Evolutionary conservation across 2,113 vertebrate genomes (phyloP).

Genomic region (Caretta caretta): DNA sequence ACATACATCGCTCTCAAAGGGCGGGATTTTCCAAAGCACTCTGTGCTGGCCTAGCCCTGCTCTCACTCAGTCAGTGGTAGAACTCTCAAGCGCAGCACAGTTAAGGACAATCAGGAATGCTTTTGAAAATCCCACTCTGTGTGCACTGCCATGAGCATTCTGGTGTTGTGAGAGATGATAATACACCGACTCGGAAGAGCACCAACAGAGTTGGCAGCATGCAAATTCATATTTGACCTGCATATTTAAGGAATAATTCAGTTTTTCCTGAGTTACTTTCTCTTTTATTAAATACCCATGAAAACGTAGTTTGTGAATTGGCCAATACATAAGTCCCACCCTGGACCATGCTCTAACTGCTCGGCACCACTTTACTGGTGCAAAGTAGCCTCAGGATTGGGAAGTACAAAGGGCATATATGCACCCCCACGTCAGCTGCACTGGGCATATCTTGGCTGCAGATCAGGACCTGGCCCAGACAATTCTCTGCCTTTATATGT

Average conservation of each 20-base stretch:
- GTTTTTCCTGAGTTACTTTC: not conserved
- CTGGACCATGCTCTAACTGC: not conserved
- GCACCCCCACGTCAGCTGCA: not conserved
- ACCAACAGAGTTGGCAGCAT: fast-evolving
- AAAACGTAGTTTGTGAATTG: not conserved
- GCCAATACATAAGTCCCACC: not conserved
- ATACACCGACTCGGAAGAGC: not conserved
- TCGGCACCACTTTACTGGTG: not conserved
- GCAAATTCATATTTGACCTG: not conserved
- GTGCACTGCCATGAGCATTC: not conserved
- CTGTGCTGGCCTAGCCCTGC: not conserved
- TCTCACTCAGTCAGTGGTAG: not conserved
- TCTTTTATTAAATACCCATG: not conserved
- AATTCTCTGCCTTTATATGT: not conserved
- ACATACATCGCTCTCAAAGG: not conserved
- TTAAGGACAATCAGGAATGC: fast-evolving
- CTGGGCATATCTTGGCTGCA: not conserved
- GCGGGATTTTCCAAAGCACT: not conserved
- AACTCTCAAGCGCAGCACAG: not conserved
- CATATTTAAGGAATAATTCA: not conserved
- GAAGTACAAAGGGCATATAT: not conserved
- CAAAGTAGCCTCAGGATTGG: not conserved
- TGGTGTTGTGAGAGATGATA: not conserved
- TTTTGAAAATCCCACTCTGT: not conserved
- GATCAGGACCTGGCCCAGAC: not conserved